These are phyloP conservation scores for Limnephilus lunatus DNA, from an alignment of 2,888 invertebrate genomes.

Conservation along the genomic window DNA sequence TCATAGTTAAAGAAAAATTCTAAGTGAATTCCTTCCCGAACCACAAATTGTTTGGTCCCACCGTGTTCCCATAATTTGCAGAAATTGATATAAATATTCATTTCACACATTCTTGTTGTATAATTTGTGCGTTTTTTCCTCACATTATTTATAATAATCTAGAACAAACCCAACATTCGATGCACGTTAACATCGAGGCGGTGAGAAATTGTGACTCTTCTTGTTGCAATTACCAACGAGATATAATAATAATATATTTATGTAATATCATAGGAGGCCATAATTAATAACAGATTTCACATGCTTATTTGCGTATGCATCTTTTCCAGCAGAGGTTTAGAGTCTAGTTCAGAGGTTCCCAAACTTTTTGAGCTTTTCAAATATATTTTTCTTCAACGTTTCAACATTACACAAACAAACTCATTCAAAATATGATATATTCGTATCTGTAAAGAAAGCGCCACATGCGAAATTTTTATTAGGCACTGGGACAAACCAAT, in stretches of 20 bases:
- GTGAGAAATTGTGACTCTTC: not conserved
- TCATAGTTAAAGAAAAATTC: too few relatives aligned
- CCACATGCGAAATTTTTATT: too few relatives aligned
- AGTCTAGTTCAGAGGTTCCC: not conserved
- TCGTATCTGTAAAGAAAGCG: too few relatives aligned
- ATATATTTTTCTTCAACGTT: too few relatives aligned
- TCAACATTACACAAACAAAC: too few relatives aligned
- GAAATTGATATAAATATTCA: not conserved
- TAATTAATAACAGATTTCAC: constrained; percentile 11
- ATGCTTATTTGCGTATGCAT: not conserved
- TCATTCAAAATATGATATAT: too few relatives aligned
- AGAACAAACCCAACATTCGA: not conserved
- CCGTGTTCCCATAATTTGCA: not conserved
- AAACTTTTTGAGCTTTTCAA: not conserved
- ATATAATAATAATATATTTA: not conserved
- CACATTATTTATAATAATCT: not conserved
- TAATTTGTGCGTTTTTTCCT: not conserved
- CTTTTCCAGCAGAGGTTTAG: not conserved
- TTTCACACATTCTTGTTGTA: not conserved
- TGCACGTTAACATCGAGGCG: not conserved
- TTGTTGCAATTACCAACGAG: not conserved
- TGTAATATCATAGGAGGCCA: not conserved
- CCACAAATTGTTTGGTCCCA: not conserved
- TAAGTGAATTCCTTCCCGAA: too few relatives aligned
- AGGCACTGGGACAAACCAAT: too few relatives aligned